Percentiles rank a stretch among this genome's conserved stretches.
phyloP scores from a whole-genome alignment of 1,140 invertebrate species.

The Berghia stephanieae region DNA sequence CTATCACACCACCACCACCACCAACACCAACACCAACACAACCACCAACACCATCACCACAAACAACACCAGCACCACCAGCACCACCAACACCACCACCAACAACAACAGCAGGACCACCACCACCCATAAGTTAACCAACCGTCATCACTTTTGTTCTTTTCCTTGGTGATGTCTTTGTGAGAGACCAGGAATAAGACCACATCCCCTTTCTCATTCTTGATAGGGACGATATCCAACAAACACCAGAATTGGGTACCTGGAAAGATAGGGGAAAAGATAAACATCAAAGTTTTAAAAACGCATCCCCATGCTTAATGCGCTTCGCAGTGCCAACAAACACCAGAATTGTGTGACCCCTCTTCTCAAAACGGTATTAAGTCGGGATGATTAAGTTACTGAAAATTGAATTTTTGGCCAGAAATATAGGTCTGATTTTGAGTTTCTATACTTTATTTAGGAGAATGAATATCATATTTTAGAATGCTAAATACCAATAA shows the following conservation, averaged over 20 bases:
- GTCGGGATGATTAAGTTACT: too few relatives aligned
- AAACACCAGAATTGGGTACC: slow-evolving; percentile 93
- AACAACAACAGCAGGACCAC: too few relatives aligned
- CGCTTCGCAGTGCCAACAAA: too few relatives aligned
- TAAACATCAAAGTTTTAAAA: slow-evolving; percentile 24
- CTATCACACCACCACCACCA: slow-evolving; percentile 10
- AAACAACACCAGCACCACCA: slow-evolving; percentile 9
- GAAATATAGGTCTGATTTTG: too few relatives aligned
- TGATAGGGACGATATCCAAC: slow-evolving; percentile 97
- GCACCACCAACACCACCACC: background rate
- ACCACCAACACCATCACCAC: slow-evolving; percentile 12
- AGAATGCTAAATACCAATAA: too few relatives aligned
- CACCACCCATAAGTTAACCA: too few relatives aligned
- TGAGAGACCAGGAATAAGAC: slow-evolving; percentile 95
- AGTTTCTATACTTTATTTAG: too few relatives aligned
- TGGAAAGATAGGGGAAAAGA: slow-evolving; percentile 62
- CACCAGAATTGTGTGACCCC: too few relatives aligned
- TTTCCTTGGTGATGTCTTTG: slow-evolving; percentile 94
- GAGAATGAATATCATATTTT: too few relatives aligned
- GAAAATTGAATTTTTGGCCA: too few relatives aligned
- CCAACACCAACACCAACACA: slow-evolving; percentile 9
- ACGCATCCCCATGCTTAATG: too few relatives aligned
- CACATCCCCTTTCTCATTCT: slow-evolving; percentile 97
- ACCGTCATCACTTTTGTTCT: slow-evolving; percentile 60
- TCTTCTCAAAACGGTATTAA: too few relatives aligned